phyloP scores from a whole-genome alignment of 2,797 vertebrate genomes.

The Ctenochaetus hawaiiensis region DNA sequence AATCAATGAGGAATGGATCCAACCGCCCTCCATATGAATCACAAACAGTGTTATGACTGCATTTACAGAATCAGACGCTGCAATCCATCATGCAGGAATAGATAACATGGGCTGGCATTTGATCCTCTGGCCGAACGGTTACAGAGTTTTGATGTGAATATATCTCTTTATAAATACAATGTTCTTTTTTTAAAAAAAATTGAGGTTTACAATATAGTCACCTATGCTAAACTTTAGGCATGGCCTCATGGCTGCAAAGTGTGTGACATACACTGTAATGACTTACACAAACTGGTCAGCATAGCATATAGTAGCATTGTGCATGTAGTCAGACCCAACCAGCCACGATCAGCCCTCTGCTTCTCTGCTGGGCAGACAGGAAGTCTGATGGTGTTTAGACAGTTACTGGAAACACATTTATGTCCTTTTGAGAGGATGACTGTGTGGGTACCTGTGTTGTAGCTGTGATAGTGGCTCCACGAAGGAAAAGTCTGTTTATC shows the following conservation, averaged over 20 bases:
- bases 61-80: constrained; percentile 3
- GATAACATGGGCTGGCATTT: background rate
- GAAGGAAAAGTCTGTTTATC: no score
- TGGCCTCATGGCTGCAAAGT: no score
- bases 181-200: background rate
- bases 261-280: no score
- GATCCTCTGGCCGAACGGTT: background rate
- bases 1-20: constrained; percentile 36
- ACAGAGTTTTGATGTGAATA: no score
- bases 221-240: no score
- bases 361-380: background rate
- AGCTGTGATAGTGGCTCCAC: background rate
- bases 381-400: background rate
- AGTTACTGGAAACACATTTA: background rate
- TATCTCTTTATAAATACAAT: background rate
- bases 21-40: background rate
- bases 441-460: background rate
- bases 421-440: background rate
- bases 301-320: no score
- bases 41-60: background rate
- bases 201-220: no score
- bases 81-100: background rate
- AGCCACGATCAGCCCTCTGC: background rate
- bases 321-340: no score
- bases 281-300: no score